Percentiles rank a stretch among this genome's conserved stretches.
phyloP scores from a whole-genome alignment of 1,140 invertebrate genomes.

The Trichogramma pretiosum region DNA sequence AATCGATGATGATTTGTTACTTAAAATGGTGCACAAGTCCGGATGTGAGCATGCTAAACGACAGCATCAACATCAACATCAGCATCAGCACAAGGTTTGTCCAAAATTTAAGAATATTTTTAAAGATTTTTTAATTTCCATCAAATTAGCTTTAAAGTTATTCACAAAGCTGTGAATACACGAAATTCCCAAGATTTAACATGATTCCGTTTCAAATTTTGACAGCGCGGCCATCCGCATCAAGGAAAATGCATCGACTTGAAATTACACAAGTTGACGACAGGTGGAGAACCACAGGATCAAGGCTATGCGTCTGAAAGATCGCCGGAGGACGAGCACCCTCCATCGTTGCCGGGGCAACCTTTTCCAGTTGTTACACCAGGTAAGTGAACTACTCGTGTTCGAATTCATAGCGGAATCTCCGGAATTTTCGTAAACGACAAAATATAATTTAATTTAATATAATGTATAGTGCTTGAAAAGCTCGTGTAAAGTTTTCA shows the following conservation, averaged over 20 bases:
- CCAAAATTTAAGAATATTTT: no score
- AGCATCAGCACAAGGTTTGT: slow-evolving; percentile 6
- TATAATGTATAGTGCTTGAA: no score
- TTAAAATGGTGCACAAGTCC: slow-evolving; percentile 35
- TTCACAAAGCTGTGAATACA: no score
- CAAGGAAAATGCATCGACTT: slow-evolving; percentile 25
- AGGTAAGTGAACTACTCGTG: no score
- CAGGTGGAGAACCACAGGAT: slow-evolving; percentile 56
- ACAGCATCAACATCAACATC: not conserved
- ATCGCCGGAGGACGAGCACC: slow-evolving; percentile 67
- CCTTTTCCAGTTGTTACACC: slow-evolving; percentile 31
- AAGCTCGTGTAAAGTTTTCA: no score
- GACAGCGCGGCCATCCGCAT: not conserved
- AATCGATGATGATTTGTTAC: slow-evolving; percentile 25
- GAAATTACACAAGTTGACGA: slow-evolving; percentile 32
- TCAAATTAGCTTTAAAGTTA: no score
- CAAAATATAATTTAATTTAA: no score
- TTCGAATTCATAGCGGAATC: no score
- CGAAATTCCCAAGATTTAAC: no score
- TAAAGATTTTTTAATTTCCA: no score
- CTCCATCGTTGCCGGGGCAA: slow-evolving; percentile 51
- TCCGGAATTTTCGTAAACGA: no score
- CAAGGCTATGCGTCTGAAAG: slow-evolving; percentile 69
- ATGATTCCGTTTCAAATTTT: no score
- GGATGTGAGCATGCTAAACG: slow-evolving; percentile 25